phyloP scores from a whole-genome alignment of 2,113 vertebrate species.

The Coreoperca whiteheadi region DNA sequence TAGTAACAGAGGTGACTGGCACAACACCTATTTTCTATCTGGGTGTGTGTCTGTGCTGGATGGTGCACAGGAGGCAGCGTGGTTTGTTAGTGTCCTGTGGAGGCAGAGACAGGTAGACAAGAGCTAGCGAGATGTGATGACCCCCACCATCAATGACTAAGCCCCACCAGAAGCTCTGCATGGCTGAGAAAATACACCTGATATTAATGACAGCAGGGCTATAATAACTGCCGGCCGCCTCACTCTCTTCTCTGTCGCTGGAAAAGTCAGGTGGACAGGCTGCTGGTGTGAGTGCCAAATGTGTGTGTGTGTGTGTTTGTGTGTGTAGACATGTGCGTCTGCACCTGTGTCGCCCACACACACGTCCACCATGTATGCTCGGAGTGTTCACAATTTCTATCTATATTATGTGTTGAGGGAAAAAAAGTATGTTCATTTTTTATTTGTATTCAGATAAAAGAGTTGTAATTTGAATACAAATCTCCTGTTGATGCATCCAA shows the following conservation, averaged over 20 bases:
- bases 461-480: neutral
- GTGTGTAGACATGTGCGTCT: conserved; percentile 21
- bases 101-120: conserved; percentile 67
- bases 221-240: conserved; percentile 53
- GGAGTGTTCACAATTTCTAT: neutral
- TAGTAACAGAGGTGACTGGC: conserved; percentile 49
- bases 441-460: neutral
- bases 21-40: conserved; percentile 56
- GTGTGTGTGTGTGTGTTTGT: conserved; percentile 28
- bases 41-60: conserved; percentile 27
- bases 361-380: conserved; percentile 3
- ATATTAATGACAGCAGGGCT: conserved; percentile 71
- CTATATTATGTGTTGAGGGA: neutral
- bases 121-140: conserved; percentile 64
- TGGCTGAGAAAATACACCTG: conserved; percentile 56
- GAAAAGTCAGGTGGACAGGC: conserved; percentile 48
- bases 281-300: conserved; percentile 25
- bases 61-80: conserved; percentile 57
- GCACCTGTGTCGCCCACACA: conserved; percentile 31
- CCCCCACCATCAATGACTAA: conserved; percentile 62
- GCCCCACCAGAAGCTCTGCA: conserved; percentile 60
- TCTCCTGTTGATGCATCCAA: neutral
- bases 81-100: conserved; percentile 71
- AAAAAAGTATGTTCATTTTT: neutral
- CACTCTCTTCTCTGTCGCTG: conserved; percentile 27